phyloP scores from a whole-genome alignment of 2,113 vertebrate species.

The Istiophorus platypterus region DNA sequence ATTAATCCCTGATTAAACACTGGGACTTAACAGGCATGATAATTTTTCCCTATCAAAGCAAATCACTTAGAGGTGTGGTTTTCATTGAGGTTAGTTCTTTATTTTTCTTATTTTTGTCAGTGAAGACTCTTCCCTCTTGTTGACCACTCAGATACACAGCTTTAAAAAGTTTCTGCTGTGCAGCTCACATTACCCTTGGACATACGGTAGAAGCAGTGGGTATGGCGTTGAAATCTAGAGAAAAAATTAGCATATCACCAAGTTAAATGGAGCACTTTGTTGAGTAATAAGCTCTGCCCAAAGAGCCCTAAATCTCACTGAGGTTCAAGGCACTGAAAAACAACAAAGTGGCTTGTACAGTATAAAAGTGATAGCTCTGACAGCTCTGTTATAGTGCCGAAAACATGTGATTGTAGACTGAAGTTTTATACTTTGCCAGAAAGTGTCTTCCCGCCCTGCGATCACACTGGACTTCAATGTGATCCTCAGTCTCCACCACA shows the following conservation, averaged over 20 bases:
- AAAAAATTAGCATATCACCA: constrained; percentile 11
- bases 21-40: constrained; percentile 35
- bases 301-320: constrained; percentile 28
- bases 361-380: constrained; percentile 53
- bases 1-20: constrained; percentile 69
- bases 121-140: constrained; percentile 20
- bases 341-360: constrained; percentile 10
- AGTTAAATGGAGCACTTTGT: constrained; percentile 26
- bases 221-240: constrained; percentile 17
- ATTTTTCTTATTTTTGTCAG: not conserved
- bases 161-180: constrained; percentile 4
- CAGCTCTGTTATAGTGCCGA: constrained; percentile 62
- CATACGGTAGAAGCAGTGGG: not conserved
- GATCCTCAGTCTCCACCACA: constrained; percentile 59
- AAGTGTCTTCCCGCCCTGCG: constrained; percentile 34
- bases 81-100: constrained; percentile 33
- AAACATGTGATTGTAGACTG: constrained; percentile 57
- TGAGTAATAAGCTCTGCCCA: constrained; percentile 3
- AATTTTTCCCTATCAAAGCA: constrained; percentile 48
- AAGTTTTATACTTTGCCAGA: constrained; percentile 47
- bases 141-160: constrained; percentile 19
- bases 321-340: constrained; percentile 45
- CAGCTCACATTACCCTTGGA: constrained; percentile 9
- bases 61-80: constrained; percentile 48
- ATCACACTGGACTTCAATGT: constrained; percentile 30